These are phyloP conservation scores for Drosophila kambysellisi DNA, from an alignment of 2,888 invertebrate species.

Conservation along the genomic window DNA sequence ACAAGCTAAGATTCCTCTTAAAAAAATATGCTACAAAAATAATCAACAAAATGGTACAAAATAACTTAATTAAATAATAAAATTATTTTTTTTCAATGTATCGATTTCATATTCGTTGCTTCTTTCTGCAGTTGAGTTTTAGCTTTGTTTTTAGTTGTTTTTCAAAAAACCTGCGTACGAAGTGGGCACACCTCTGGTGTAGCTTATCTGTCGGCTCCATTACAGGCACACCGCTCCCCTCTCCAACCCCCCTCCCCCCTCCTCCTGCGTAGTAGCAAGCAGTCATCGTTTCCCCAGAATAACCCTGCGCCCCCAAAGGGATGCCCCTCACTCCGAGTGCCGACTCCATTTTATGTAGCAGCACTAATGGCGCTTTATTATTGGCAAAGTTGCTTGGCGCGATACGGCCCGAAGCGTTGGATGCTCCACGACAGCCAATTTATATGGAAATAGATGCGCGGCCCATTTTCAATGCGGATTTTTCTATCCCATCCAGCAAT, in stretches of 20 bases:
- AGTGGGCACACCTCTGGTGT: conserved; percentile 40
- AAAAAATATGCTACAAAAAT: background rate
- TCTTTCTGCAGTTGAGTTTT: conserved; percentile 19
- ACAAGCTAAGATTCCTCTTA: background rate
- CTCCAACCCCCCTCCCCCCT: background rate
- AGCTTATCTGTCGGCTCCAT: conserved; percentile 37
- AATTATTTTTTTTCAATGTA: background rate
- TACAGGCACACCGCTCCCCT: conserved; percentile 4
- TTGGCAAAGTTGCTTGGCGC: conserved; percentile 74
- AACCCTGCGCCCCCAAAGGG: conserved; percentile 1
- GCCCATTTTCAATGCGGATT: conserved; percentile 73
- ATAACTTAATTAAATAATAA: background rate
- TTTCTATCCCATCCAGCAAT: conserved; percentile 44
- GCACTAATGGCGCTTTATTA: conserved; percentile 82
- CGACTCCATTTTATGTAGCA: conserved; percentile 75
- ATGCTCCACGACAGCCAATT: conserved; percentile 73
- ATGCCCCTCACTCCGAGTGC: conserved; percentile 23
- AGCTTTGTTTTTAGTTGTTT: conserved; percentile 18
- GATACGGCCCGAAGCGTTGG: conserved; percentile 54
- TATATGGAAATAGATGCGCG: conserved; percentile 81
- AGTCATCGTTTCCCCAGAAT: background rate
- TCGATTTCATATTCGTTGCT: conserved; percentile 23
- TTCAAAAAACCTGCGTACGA: conserved; percentile 23
- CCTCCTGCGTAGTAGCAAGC: background rate
- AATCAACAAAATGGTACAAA: background rate